A percentile compares a stretch with the other conserved stretches of the same genome.
Conservation (phyloP, 2,797 vertebrate species). For the Sparus aurata region DNA sequence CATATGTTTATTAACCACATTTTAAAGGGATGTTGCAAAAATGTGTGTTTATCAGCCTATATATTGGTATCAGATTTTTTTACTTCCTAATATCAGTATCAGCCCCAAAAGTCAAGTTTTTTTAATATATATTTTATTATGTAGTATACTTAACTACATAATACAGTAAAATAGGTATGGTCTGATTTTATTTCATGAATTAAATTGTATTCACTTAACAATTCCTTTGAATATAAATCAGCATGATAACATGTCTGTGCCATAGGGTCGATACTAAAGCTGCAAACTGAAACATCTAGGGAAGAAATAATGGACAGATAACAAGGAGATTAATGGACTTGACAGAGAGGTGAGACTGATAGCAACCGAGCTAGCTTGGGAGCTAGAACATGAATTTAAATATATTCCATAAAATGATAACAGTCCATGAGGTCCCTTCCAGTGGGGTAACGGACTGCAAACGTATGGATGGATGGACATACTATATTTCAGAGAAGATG, state of each 20-base stretch:
- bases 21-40: too few relatives aligned
- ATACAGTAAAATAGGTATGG: too few relatives aligned
- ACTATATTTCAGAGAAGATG: constrained; percentile 1
- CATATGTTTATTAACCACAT: too few relatives aligned
- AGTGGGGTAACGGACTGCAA: constrained; percentile 3
- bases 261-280: neutral
- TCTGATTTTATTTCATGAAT: too few relatives aligned
- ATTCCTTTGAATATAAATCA: neutral
- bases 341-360: neutral
- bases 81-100: too few relatives aligned
- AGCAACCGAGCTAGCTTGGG: neutral
- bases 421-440: neutral
- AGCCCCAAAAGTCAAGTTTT: too few relatives aligned
- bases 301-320: neutral
- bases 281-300: neutral
- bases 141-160: too few relatives aligned
- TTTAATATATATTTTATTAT: too few relatives aligned
- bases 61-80: too few relatives aligned
- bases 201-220: too few relatives aligned
- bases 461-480: neutral
- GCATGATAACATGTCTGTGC: neutral
- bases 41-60: too few relatives aligned
- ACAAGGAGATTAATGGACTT: neutral
- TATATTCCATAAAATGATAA: constrained; percentile 23
- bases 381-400: neutral